These are phyloP conservation scores for Lithosia quadra DNA, from an alignment of 2,888 invertebrate species.

Conservation along the genomic window DNA sequence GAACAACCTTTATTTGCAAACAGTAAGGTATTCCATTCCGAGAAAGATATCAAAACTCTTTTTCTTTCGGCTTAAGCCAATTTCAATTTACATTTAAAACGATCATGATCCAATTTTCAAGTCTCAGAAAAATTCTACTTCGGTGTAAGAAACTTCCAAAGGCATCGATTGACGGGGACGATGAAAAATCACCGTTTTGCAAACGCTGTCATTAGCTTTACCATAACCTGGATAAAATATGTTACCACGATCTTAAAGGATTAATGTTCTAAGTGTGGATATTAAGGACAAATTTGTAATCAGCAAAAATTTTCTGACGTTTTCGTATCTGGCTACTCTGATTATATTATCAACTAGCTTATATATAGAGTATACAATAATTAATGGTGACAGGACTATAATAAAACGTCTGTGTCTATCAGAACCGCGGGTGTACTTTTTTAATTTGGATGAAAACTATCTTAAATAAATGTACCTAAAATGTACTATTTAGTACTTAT, in stretches of 20 bases:
- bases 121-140: not conserved
- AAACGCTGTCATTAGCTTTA: conserved; percentile 67
- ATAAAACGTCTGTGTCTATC: no score
- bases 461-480: no score
- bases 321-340: not conserved
- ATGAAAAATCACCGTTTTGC: conserved; percentile 68
- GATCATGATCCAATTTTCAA: not conserved
- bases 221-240: conserved; percentile 62
- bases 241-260: conserved; percentile 47
- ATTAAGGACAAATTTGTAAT: conserved; percentile 15
- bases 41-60: not conserved
- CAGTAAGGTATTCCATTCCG: not conserved
- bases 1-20: not conserved
- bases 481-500: no score
- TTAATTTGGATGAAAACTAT: no score
- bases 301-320: not conserved
- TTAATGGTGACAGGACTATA: no score
- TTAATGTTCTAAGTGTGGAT: conserved; percentile 36
- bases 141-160: conserved; percentile 49
- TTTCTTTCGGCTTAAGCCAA: not conserved
- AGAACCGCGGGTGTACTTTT: no score
- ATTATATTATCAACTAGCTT: not conserved
- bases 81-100: conserved; percentile 4
- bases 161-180: conserved; percentile 53
- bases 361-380: no score